Evolutionary conservation across 2,113 vertebrate genomes (phyloP).

Genomic region (Pedionomus torquatus): DNA sequence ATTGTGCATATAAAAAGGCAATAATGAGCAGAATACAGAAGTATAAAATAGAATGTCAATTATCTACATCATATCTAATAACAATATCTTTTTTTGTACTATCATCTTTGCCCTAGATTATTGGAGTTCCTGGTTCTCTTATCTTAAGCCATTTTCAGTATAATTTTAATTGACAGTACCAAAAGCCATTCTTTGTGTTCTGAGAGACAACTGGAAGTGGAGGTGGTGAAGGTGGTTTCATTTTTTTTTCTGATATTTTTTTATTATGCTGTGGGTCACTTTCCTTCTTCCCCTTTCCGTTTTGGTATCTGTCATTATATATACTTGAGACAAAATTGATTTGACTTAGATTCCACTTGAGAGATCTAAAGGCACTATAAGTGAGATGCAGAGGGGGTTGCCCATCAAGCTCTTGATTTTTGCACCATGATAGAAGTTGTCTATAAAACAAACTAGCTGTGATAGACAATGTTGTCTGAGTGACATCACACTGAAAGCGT

Average conservation of each 20-base stretch:
- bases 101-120: neutral
- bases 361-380: neutral
- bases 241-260: neutral
- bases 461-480: neutral
- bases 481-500: neutral
- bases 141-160: neutral
- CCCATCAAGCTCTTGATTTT: neutral
- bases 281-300: neutral
- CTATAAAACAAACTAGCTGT: neutral
- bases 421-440: neutral
- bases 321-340: neutral
- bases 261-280: neutral
- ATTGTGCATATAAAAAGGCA: neutral
- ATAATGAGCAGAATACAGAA: neutral
- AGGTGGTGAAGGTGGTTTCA: neutral
- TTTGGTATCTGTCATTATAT: neutral
- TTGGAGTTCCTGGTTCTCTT: neutral
- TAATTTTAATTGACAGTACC: neutral
- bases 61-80: neutral
- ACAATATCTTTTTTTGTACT: accelerated
- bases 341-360: neutral
- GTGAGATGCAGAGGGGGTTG: neutral
- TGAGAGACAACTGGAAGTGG: neutral
- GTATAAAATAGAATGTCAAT: neutral
- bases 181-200: neutral